Conservation (phyloP, 2,113 vertebrate species). For the Andinoacara biseriatus region DNA sequence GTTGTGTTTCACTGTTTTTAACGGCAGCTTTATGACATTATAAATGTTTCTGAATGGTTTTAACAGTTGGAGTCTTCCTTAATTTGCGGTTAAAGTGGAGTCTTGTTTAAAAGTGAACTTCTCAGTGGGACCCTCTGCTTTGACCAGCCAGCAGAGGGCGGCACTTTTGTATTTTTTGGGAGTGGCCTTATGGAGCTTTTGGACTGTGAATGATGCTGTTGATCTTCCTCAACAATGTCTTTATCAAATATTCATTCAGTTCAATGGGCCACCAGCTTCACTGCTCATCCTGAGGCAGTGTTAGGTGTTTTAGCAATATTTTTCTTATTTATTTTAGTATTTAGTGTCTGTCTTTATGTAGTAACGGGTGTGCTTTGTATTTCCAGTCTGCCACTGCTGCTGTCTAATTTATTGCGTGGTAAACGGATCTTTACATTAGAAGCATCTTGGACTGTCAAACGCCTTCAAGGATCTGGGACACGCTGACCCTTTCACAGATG, state of each 20-base stretch:
- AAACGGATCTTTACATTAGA: background rate
- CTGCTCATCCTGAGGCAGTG: background rate
- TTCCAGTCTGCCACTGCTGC: background rate
- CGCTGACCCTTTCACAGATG: background rate
- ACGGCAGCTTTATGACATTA: background rate
- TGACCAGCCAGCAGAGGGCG: constrained; percentile 65
- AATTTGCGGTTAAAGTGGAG: background rate
- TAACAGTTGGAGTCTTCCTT: background rate
- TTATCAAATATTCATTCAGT: background rate
- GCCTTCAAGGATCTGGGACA: background rate
- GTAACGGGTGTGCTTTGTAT: background rate
- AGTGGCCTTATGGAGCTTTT: background rate
- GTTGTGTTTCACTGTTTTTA: background rate
- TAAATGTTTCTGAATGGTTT: background rate
- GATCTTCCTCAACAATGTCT: background rate
- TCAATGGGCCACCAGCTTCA: background rate
- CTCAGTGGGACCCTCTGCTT: background rate
- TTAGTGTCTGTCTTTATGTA: background rate
- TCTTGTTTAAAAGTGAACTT: background rate
- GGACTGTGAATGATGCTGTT: background rate
- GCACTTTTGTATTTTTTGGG: constrained; percentile 35
- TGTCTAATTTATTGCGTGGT: background rate
- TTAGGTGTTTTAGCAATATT: background rate
- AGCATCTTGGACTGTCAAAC: background rate
- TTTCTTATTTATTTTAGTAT: background rate